These are phyloP conservation scores for Xiphophorus couchianus DNA, from an alignment of 2,113 vertebrate species.

Conservation along the genomic window DNA sequence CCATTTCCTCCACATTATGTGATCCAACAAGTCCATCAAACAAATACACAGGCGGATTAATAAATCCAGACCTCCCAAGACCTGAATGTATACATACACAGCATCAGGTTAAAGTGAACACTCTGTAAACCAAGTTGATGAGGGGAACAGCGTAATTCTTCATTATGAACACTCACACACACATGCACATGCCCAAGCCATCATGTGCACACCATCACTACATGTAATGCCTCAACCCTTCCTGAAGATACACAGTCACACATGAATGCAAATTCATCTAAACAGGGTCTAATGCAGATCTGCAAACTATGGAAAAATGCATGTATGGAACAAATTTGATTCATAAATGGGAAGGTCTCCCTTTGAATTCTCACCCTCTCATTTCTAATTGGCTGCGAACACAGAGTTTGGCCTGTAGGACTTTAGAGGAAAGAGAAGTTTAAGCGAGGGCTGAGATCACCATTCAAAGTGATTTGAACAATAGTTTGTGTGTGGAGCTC, in stretches of 20 bases:
- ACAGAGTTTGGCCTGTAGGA: constrained; percentile 70
- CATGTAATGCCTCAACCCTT: constrained; percentile 1
- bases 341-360: constrained; percentile 80
- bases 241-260: constrained; percentile 13
- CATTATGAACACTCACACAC: constrained; percentile 20
- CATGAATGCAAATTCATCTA: constrained; percentile 42
- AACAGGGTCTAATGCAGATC: constrained; percentile 61
- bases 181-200: constrained; percentile 4
- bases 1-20: constrained; percentile 3
- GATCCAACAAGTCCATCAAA: constrained; percentile 30
- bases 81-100: constrained; percentile 20
- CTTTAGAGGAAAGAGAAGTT: constrained; percentile 7
- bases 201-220: constrained; percentile 50
- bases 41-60: constrained; percentile 46
- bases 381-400: constrained; percentile 69
- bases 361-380: constrained; percentile 68
- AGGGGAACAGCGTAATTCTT: constrained; percentile 65
- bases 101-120: constrained; percentile 36
- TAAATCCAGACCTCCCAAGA: constrained; percentile 41
- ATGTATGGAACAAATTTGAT: constrained; percentile 78
- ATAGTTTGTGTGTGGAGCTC: constrained; percentile 57
- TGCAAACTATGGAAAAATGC: constrained; percentile 63
- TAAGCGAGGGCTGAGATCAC: constrained; percentile 18
- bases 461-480: constrained; percentile 66
- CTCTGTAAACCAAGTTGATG: constrained; percentile 63